phyloP scores from a whole-genome alignment of 1,140 invertebrate species.

The Arctopsyche grandis region DNA sequence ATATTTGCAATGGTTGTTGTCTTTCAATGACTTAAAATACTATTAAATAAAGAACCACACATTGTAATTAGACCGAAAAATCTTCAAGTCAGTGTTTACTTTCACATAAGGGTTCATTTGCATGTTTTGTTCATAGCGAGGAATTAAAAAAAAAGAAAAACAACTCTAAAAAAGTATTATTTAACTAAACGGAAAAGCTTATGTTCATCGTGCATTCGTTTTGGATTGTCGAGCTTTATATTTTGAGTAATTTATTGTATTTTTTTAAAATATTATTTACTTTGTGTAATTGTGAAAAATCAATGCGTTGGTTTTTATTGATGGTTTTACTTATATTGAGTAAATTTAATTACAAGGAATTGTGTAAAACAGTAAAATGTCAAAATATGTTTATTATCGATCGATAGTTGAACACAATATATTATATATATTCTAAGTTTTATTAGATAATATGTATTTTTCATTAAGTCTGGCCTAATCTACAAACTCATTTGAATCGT shows the following conservation, averaged over 20 bases:
- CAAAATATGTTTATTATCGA: too few species aligned
- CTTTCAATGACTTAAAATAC: too few species aligned
- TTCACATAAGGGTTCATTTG: too few species aligned
- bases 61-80: too few species aligned
- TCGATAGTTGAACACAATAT: neutral
- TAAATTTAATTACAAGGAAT: neutral
- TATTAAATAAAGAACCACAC: too few species aligned
- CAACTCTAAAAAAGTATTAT: neutral
- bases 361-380: neutral
- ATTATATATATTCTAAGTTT: slow-evolving; percentile 25
- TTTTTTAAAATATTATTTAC: neutral
- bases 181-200: neutral
- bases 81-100: too few species aligned
- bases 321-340: slow-evolving; percentile 7
- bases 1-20: too few species aligned
- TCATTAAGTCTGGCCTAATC: neutral
- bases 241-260: slow-evolving; percentile 7
- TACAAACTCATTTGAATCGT: neutral
- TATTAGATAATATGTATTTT: slow-evolving; percentile 21
- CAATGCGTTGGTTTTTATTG: neutral
- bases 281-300: neutral
- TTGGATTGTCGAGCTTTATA: neutral
- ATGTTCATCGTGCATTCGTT: neutral
- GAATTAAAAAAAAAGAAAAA: neutral
- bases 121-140: neutral